Percentiles rank a stretch among this genome's conserved stretches.
Conservation (phyloP, 2,888 invertebrate species). For the Thymelicus sylvestris region DNA sequence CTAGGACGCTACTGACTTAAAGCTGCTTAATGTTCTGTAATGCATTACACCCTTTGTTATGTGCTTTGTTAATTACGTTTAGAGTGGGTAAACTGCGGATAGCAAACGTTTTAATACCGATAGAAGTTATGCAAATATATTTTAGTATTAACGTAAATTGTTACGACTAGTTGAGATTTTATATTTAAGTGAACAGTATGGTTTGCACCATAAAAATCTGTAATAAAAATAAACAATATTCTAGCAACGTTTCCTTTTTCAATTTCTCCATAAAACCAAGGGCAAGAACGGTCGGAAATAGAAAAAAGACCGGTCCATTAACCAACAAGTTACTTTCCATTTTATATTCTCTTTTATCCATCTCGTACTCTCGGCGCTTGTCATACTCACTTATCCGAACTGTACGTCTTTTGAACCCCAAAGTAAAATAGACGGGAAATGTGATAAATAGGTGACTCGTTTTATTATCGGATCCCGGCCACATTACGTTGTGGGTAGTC, state of each 20-base stretch:
- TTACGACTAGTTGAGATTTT: not conserved
- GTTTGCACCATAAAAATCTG: slow-evolving; percentile 2
- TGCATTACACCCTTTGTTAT: slow-evolving; percentile 4
- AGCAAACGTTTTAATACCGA: not conserved
- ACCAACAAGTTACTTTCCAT: slow-evolving; percentile 72
- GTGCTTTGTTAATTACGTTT: slow-evolving; percentile 11
- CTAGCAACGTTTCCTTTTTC: not conserved
- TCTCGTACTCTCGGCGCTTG: slow-evolving; percentile 69
- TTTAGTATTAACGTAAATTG: not conserved
- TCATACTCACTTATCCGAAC: slow-evolving; percentile 68
- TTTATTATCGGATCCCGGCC: slow-evolving; percentile 78
- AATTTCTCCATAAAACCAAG: slow-evolving; percentile 56
- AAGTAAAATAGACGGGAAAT: slow-evolving; percentile 84
- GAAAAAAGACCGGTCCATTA: slow-evolving; percentile 66
- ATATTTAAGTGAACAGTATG: not conserved
- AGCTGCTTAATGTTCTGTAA: slow-evolving; percentile 10
- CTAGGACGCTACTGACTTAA: slow-evolving; percentile 1
- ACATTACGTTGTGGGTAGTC: slow-evolving; percentile 75
- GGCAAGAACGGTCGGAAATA: slow-evolving; percentile 71
- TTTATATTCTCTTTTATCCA: slow-evolving; percentile 80
- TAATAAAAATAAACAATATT: slow-evolving; percentile 25
- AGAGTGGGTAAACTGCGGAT: not conserved
- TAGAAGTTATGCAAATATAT: not conserved
- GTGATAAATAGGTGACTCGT: slow-evolving; percentile 84
- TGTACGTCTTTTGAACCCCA: slow-evolving; percentile 74